Evolutionary conservation across 2,888 invertebrate species (phyloP), one percentile per base, ranked within the genome.

Genomic region (Lepidonotus clava): DNA sequence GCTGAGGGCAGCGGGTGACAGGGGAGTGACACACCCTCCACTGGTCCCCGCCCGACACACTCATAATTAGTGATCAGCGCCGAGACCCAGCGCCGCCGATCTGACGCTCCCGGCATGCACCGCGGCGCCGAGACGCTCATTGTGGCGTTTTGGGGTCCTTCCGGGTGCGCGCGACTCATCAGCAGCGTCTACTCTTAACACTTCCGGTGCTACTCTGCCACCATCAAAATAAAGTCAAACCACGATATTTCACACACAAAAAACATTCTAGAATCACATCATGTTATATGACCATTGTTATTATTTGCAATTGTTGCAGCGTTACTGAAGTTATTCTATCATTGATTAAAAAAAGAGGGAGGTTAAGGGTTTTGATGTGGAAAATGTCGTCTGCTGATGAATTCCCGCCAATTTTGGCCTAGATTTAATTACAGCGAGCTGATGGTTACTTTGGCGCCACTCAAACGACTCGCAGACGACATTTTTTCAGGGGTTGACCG

Each of bases 361-460:
- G 38, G 38, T 5, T 71, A 71, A 71, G 38, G 71, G 71, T 71
- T 71, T 71, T 71, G 18, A 71, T 71, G 71, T 71, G 71, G 71
- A 71, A 71, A 71, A 71, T 71, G 71, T 71, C 71, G 38, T 71
- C 38, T 71, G 71, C n/a, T 71, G 71, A 71, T 71, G 71, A 71
- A 71, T 71, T 34, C 71, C 24, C 61, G 61, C 61, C 61, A 61
- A 61, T 61, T 61, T n/a, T 71, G 71, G 34, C 71, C 71, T 71
- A 80, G 51, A 80, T 80, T 80, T 80, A 80, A 80, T 80, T 80
- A 80, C 80, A 11, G 80, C 28, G 51, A 80, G 80, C 41, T 80
- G 80, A 80, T 80, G 80, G 51, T 80, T 46, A 46, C 51, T 80
- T 80, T 80, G 80, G 80, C 80, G 80, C 41, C 80, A 80, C 51